phyloP scores from a whole-genome alignment of 2,797 vertebrate genomes.

The Syncerus caffer region DNA sequence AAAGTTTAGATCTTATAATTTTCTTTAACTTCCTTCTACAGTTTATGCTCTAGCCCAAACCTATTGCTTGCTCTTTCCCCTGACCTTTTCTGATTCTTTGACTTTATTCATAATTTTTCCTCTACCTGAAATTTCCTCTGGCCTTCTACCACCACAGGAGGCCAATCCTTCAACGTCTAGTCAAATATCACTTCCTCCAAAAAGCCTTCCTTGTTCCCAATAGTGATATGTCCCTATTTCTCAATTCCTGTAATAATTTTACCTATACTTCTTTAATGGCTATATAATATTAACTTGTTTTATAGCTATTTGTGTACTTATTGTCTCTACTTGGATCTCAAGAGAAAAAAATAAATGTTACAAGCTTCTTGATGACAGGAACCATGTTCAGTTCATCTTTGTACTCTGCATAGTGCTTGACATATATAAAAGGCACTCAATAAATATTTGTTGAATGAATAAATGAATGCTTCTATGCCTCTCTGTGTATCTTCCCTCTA shows the following conservation, averaged over 20 bases:
- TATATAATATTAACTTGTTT: constrained; percentile 37
- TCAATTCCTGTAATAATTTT: constrained; percentile 37
- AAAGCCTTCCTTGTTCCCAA: background rate
- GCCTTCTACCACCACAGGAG: background rate
- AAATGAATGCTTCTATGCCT: constrained; percentile 21
- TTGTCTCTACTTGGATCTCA: background rate
- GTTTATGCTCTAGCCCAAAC: background rate
- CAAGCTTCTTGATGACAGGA: constrained; percentile 20
- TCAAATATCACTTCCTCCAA: background rate
- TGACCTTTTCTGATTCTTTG: background rate
- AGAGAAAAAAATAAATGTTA: constrained; percentile 38
- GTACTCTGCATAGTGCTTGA: background rate
- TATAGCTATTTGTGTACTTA: background rate
- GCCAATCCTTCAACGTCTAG: background rate
- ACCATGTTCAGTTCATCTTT: constrained; percentile 36
- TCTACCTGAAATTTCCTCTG: constrained; percentile 1
- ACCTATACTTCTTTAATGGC: background rate
- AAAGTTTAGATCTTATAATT: background rate
- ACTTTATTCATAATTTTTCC: background rate
- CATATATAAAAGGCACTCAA: background rate
- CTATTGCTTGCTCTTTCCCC: background rate
- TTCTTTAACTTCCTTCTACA: background rate
- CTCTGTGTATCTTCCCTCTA: background rate
- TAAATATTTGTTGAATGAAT: constrained; percentile 42
- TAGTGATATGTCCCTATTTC: constrained; percentile 1